Conservation (phyloP, 2,888 invertebrate genomes). For the Anagyrus pseudococci region DNA sequence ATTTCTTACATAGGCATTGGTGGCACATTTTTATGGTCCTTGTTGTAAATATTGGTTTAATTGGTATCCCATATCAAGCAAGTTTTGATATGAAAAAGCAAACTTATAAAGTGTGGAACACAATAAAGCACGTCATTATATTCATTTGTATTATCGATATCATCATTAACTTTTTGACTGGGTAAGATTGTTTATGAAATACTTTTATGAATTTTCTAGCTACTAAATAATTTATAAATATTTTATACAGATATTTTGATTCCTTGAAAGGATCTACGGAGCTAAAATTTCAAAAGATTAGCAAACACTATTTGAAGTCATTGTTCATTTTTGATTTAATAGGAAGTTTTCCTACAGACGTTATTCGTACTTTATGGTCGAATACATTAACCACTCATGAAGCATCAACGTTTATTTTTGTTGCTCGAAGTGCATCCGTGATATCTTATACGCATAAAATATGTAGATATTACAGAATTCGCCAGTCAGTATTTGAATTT, state of each 20-base stretch:
- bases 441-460: slow-evolving; percentile 44
- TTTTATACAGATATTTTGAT: no score
- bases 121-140: slow-evolving; percentile 48
- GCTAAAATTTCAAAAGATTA: no score
- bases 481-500: slow-evolving; percentile 45
- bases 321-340: no score
- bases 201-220: no score
- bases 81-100: slow-evolving; percentile 47
- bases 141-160: slow-evolving; percentile 53
- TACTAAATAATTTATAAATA: no score
- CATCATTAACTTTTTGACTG: slow-evolving; percentile 55
- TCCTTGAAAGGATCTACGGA: no score
- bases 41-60: slow-evolving; percentile 45
- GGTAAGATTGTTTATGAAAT: no score
- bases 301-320: no score
- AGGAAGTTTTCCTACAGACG: no score
- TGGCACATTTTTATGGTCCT: slow-evolving; percentile 58
- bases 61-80: slow-evolving; percentile 54
- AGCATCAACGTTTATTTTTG: background rate
- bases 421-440: slow-evolving; percentile 45
- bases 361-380: no score
- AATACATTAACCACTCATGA: background rate
- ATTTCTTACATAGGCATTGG: slow-evolving; percentile 45
- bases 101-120: slow-evolving; percentile 43
- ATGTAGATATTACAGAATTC: slow-evolving; percentile 42